A percentile compares a stretch with the other conserved stretches of the same genome.
These are phyloP conservation scores for Procambarus virginalis DNA, from an alignment of 1,140 invertebrate genomes.

Conservation along the genomic window DNA sequence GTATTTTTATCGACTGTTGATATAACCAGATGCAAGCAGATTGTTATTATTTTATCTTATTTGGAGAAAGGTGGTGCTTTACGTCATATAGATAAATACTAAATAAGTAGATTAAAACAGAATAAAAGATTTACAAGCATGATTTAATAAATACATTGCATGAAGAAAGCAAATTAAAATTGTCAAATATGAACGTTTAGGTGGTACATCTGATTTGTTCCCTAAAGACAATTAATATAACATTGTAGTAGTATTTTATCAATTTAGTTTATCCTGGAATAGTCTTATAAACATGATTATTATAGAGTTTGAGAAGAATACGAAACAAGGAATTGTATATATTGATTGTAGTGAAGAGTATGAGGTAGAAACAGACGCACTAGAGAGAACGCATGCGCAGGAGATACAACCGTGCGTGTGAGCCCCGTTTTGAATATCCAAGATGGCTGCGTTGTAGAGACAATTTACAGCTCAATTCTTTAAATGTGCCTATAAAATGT, in stretches of 20 bases:
- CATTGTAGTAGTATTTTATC: too few relatives aligned
- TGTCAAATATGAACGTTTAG: constrained; percentile 31
- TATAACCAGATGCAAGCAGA: too few relatives aligned
- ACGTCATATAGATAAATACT: too few relatives aligned
- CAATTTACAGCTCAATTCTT: constrained; percentile 37
- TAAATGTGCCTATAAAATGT: constrained; percentile 11
- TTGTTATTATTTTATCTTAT: too few relatives aligned
- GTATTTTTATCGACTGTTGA: too few relatives aligned
- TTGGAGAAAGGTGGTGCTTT: too few relatives aligned
- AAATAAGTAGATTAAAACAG: not conserved
- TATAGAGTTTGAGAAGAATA: too few relatives aligned
- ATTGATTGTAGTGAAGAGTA: not conserved
- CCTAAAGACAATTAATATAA: not conserved
- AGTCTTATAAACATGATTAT: too few relatives aligned
- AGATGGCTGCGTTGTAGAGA: constrained; percentile 24
- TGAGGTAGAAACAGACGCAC: not conserved
- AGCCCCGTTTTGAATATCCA: constrained; percentile 42
- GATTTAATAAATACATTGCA: not conserved
- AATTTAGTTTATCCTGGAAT: too few relatives aligned
- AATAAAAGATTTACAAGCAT: not conserved
- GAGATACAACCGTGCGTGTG: constrained; percentile 18
- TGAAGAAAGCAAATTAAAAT: constrained; percentile 15
- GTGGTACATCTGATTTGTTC: not conserved
- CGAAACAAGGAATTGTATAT: too few relatives aligned
- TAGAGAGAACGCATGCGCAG: not conserved